Base-by-base conservation (phyloP, 92 coral and sea anemone species). In the Siderastrea radians region DNA sequence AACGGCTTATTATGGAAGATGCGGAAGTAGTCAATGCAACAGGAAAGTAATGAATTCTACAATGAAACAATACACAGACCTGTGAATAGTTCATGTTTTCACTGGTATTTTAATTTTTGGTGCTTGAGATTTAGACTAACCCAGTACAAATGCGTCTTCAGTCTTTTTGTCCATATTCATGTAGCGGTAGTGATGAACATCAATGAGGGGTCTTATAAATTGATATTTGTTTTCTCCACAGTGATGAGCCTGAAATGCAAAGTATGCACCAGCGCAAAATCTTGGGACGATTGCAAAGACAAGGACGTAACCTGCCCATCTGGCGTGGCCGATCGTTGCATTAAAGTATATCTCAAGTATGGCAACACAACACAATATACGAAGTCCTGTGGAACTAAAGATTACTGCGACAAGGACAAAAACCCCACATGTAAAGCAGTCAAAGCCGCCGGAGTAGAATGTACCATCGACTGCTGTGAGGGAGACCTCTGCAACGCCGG, bases 401-500 rank as follows among this genome's bases (percentile, higher is more conserved):
- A 8, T 12, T 57, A 73, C 6, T 73, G 78, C 46, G 47, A 50
- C 14, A 6, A 51, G 53, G 19, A 73, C 3, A 15, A 9, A 55
- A 73, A 73, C 48, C 78, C 78, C 7, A 73, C 78, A 5, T 73
- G 78, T 14, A 73, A 16, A 51, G 1, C 3, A 4, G 78, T 43
- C 2, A 7, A 49, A 17, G 78, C 62, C 7, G 38, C 38, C 38
- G 38, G 38, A 26, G 38, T 26, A 26, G 49, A 73, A 2, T 73
- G 77, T 6, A 13, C 13, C 15, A 51, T 73, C 59, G 15, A 73
- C 14, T 73, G 77, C 14, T 73, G 77, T 16, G 77, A 50, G 12
- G 77, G 77, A 8, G 59, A 73, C 59, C 77, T 73, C 59, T 73
- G 77, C 26, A 51, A 73, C 60, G 78, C 46, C n/a, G 78, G 78